Percentiles rank a stretch among this genome's conserved stretches.
Conservation (phyloP, 2,113 vertebrate species). For the Gambusia holbrooki region DNA sequence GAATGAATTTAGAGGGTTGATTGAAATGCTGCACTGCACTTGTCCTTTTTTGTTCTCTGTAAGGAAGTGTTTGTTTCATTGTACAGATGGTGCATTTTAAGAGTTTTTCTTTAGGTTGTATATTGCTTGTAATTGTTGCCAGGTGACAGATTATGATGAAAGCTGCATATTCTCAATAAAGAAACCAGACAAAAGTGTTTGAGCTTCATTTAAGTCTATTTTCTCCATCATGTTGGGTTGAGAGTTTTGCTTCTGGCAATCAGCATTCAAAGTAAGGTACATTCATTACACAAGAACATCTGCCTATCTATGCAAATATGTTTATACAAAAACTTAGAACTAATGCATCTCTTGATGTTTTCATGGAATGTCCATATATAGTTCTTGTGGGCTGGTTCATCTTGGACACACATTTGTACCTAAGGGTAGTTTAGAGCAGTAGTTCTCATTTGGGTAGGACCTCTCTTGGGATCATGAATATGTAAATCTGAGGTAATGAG, state of each 20-base stretch:
- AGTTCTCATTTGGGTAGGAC: too few species aligned
- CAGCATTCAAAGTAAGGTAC: not conserved
- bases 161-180: not conserved
- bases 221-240: not conserved
- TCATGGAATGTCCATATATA: too few species aligned
- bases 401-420: too few species aligned
- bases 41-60: slow-evolving; percentile 36
- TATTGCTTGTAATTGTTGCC: slow-evolving; percentile 36
- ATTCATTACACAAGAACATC: not conserved
- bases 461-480: too few species aligned
- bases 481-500: too few species aligned
- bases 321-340: too few species aligned
- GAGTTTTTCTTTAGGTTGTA: slow-evolving; percentile 32
- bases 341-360: too few species aligned
- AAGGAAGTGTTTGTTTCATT: slow-evolving; percentile 45
- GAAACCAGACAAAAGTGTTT: not conserved
- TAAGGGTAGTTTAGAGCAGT: too few species aligned
- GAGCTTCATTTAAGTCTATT: not conserved
- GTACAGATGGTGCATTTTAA: slow-evolving; percentile 57
- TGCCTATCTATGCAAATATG: too few species aligned
- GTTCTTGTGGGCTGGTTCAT: too few species aligned
- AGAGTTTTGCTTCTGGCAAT: not conserved
- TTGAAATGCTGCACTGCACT: slow-evolving; percentile 60
- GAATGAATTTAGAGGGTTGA: slow-evolving; percentile 27
- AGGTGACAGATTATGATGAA: not conserved